phyloP scores from a whole-genome alignment of 2,888 invertebrate genomes.

The Heterodera filipjevi region DNA sequence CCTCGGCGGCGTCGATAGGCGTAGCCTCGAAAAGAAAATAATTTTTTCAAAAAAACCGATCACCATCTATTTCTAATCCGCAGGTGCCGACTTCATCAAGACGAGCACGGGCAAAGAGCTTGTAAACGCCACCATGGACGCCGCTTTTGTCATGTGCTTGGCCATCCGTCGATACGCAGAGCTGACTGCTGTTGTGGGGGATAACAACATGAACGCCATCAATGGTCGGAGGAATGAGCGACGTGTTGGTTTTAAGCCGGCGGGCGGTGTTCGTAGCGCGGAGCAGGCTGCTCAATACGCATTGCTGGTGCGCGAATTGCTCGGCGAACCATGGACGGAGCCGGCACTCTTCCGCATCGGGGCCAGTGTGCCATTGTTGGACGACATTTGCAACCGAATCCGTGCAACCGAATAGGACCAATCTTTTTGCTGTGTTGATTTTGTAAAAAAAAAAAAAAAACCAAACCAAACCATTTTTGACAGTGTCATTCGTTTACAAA shows the following conservation, averaged over 20 bases:
- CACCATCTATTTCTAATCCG: not conserved
- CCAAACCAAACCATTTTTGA: no score
- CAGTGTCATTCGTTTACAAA: no score
- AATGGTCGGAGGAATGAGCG: no score
- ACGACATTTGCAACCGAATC: slow-evolving; percentile 72
- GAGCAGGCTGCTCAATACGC: slow-evolving; percentile 86
- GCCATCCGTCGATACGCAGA: slow-evolving; percentile 75
- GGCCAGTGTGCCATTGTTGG: slow-evolving; percentile 85
- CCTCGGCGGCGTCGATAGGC: no score
- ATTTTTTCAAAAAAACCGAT: slow-evolving; percentile 4
- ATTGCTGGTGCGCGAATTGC: slow-evolving; percentile 78
- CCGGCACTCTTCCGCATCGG: slow-evolving; percentile 84
- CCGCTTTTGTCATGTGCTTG: slow-evolving; percentile 88
- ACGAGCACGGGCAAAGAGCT: slow-evolving; percentile 77
- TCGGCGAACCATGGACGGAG: slow-evolving; percentile 83
- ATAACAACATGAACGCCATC: no score
- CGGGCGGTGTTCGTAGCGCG: slow-evolving; percentile 88
- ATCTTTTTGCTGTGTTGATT: not conserved
- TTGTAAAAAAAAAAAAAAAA: no score
- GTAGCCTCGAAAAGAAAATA: no score
- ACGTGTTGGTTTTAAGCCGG: slow-evolving; percentile 94
- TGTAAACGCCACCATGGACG: slow-evolving; percentile 88
- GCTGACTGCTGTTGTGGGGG: slow-evolving; percentile 39
- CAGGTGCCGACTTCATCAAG: slow-evolving; percentile 95
- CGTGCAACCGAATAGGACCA: not conserved